phyloP scores from a whole-genome alignment of 1,140 invertebrate genomes.

The Papilio aristodemus region DNA sequence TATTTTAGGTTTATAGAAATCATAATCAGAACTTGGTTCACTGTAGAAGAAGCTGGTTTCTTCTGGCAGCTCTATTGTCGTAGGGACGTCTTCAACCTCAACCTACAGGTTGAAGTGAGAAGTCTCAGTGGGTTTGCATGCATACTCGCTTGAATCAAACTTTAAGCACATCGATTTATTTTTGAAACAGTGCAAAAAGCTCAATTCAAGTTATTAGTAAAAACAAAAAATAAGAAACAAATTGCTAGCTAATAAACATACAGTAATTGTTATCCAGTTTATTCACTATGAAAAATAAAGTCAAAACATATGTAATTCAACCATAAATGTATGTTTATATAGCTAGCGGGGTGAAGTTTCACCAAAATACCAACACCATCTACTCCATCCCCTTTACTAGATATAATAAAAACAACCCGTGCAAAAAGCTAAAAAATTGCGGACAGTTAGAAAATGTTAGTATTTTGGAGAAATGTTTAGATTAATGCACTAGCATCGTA shows the following conservation, averaged over 20 bases:
- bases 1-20: slow-evolving; percentile 58
- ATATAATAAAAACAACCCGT: slow-evolving; percentile 50
- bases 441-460: slow-evolving; percentile 72
- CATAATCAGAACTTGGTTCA: slow-evolving; percentile 43
- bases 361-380: slow-evolving; percentile 80
- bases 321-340: slow-evolving; percentile 64
- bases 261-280: slow-evolving; percentile 36
- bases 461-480: slow-evolving; percentile 76
- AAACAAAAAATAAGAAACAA: slow-evolving; percentile 40
- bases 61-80: slow-evolving; percentile 46
- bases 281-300: slow-evolving; percentile 18
- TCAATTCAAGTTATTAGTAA: slow-evolving; percentile 69
- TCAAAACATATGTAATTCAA: slow-evolving; percentile 10
- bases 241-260: slow-evolving; percentile 65
- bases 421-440: slow-evolving; percentile 49
- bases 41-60: slow-evolving; percentile 40
- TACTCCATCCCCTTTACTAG: slow-evolving; percentile 55
- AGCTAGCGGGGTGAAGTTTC: slow-evolving; percentile 56
- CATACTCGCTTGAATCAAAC: slow-evolving; percentile 70
- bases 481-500: slow-evolving; percentile 45
- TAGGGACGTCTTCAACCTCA: slow-evolving; percentile 56
- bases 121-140: slow-evolving; percentile 69
- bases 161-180: slow-evolving; percentile 50
- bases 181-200: slow-evolving; percentile 57
- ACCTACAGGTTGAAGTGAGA: slow-evolving; percentile 74